Base-by-base conservation (phyloP, 2,888 invertebrate genomes). In the Rutpela maculata region DNA sequence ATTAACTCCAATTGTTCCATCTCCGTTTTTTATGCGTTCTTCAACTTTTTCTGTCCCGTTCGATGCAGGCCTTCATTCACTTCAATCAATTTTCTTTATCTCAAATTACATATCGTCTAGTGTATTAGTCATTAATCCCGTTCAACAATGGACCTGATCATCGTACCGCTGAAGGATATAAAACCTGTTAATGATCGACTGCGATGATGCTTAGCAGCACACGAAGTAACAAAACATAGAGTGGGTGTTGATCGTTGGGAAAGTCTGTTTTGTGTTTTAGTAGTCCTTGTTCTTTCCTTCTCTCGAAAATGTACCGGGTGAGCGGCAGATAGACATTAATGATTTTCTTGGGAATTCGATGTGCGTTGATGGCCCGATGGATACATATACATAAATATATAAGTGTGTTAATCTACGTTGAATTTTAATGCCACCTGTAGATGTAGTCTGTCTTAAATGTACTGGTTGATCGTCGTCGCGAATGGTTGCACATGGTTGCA, bases 171-270 rank as follows among this genome's bases (percentile, higher is more conserved):
- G 50, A 50, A 50, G 50, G 50, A 50, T 50, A 50, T 50, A 50
- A 50, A 50, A 50, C n/a, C 50, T 50, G 50, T 50, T 50, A 50
- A 50, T 50, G 50, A 50, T 50, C 50, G n/a, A 50, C 50, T 50
- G 15, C 50, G n/a, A 50, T 26, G 4, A 26, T n/a, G 50, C n/a
- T 50, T n/a, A 50, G 50, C 50, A 50, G 50, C 50, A 50, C 50
- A 50, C 50, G 50, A 50, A n/a, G 50, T 50, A 69, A 69, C 57
- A 57, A 59, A 69, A 57, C 26, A 69, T 57, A 57, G 35, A 59
- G 69, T 69, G 56, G 69, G 69, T 56, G 69, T 69, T 56, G 57
- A 68, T 19, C 59, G 57, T 12, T 57, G 69, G 35, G 69, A 69
- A 57, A 69, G 69, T 35, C 31, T 56, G 59, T 56, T 69, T 69